Evolutionary conservation across 2,797 vertebrate species (phyloP), one percentile per base, ranked within the genome.

Genomic region (Sparidentex hasta): DNA sequence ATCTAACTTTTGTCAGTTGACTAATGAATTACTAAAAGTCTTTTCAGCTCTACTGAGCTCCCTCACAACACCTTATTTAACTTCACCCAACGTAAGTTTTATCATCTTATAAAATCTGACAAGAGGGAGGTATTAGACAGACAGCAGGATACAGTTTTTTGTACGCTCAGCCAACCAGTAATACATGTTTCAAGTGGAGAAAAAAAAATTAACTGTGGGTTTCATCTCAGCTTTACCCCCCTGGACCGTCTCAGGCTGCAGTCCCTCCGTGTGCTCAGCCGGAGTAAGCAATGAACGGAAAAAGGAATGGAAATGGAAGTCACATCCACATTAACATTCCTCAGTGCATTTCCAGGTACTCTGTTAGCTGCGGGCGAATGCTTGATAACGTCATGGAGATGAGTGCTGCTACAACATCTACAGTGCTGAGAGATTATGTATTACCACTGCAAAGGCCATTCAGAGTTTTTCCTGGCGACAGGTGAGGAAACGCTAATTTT

Each of bases 351-450:
- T 74, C 67, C 79, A 61, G 66, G 58, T 57, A 56, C 77, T 87
- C 75, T 61, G 58, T 29, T 76, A 71, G 82, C 87, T 90, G 85
- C 71, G 4, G 78, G 87, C 74, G 0, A 84, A 86, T 11, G 72
- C 80, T 86, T 85, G 70, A 87, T 88, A 84, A 83, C 57, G 68
- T 84, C 84, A 88, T 55, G 75, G 78, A 80, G 81, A 90, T 67
- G 83, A 89, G 81, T 66, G 71, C 75, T 6, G 76, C 86, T 86
- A 78, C 78, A 85, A 72, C 74, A 65, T 83, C 74, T 73, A 70
- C 82, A 23, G 76, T 41, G 21, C 68, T 71, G 41, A 72, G 23
- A 86, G 77, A 81, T 80, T 80, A 79, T 67, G 69, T 50, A 82
- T 73, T 74, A 84, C 63, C 46, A 55, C 63, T 20, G 76, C 80